Evolutionary conservation across 2,797 vertebrate species (phyloP), one percentile per base, ranked within the genome.

Genomic region (Rallus crepitans): DNA sequence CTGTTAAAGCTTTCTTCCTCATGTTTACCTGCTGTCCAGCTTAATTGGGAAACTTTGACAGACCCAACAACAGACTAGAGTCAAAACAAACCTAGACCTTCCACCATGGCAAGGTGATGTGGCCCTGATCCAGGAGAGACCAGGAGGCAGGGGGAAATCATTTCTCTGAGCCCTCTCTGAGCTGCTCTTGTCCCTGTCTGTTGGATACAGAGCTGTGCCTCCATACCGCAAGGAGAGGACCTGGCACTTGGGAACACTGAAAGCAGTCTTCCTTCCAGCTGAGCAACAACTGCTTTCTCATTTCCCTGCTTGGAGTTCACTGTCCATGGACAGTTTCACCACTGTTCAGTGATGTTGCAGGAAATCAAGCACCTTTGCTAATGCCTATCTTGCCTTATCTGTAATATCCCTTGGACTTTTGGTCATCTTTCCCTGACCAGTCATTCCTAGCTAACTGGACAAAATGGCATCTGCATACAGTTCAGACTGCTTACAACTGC

Each of bases 21-120:
- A 56, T 96, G 85, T 94, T 95, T 96, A 97, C 96, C 94, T 96
- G 93, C 90, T 94, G 63, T 93, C 82, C 55, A 0, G 63, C 66
- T 93, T 89, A 87, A 93, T 60, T 86, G 94, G 89, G 85, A 97
- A 94, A 96, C 70, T 93, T 64, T 87, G 71, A 92, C 47, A 47
- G 47, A 47, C 47, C 19, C 81, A 93, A 90, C 80, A 94, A 64
- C 85, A 82, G 48, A 10, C 48, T 66, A 19, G 48, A 94, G 75
- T 84, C 91, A 96, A 94, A 97, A 91, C 87, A 96, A 93, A 83
- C 15, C 60, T n/a, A 71, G 60, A 30, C 68, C 91, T 57, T 71
- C 48, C 59, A 68, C 61, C 31, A 70, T 56, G 66, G 60, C 28
- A 57, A 63, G 18, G 57, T 53, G 15, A 5, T 23, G 33, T 78